Evolutionary conservation across 2,113 vertebrate genomes (phyloP).

Genomic region (Gnathonemus echidnorhynchus): DNA sequence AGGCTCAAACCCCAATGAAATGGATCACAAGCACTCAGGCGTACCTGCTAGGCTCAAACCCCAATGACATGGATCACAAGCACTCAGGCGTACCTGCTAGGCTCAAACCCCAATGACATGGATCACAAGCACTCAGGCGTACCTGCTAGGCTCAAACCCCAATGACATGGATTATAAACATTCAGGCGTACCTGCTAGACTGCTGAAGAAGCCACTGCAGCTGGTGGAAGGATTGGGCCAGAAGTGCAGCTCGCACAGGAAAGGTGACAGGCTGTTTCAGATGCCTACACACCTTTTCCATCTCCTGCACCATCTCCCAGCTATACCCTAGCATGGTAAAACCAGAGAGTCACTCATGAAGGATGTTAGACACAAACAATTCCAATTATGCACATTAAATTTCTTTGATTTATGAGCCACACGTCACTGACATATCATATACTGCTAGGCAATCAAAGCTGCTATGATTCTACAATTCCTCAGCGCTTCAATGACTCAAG

Average conservation of each 20-base stretch:
- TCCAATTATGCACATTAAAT: neutral
- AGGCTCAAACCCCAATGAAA: slow-evolving; percentile 24
- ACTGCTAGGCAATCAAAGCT: neutral
- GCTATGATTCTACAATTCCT: neutral
- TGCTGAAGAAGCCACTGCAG: slow-evolving; percentile 75
- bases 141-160: slow-evolving; percentile 62
- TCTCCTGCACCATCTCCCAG: slow-evolving; percentile 76
- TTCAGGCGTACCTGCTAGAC: slow-evolving; percentile 65
- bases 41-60: slow-evolving; percentile 59
- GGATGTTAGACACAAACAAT: neutral
- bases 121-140: too few relatives aligned
- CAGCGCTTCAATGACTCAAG: neutral
- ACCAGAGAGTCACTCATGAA: neutral
- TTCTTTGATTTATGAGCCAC: neutral
- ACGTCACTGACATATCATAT: neutral
- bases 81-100: neutral
- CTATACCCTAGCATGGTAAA: slow-evolving; percentile 67
- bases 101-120: neutral
- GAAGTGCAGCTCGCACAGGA: slow-evolving; percentile 74
- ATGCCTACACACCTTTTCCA: slow-evolving; percentile 66
- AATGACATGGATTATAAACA: neutral
- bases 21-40: neutral
- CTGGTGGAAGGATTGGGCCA: slow-evolving; percentile 66
- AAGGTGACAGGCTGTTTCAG: slow-evolving; percentile 74
- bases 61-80: neutral